Evolutionary conservation across 2,888 invertebrate genomes (phyloP).

Genomic region (Amphipyra berbera): DNA sequence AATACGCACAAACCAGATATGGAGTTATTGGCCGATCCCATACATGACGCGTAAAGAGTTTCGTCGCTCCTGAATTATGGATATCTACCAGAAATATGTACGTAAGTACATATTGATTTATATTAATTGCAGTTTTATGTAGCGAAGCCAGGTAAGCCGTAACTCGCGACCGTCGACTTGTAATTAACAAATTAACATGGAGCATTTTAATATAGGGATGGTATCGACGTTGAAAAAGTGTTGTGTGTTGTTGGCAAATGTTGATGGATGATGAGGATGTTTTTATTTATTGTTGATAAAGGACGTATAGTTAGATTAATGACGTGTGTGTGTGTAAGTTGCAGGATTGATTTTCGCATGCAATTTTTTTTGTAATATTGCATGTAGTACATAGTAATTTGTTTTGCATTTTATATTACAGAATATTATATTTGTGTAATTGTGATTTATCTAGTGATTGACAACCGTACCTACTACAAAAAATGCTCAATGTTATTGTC

Average conservation of each 20-base stretch:
- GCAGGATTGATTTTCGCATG: slow-evolving; percentile 5
- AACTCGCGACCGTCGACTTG: slow-evolving; percentile 47
- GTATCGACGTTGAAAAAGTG: slow-evolving; percentile 36
- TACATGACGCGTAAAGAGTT: slow-evolving; percentile 55
- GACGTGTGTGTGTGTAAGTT: slow-evolving; percentile 10
- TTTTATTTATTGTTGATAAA: slow-evolving; percentile 41
- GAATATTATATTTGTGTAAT: background rate
- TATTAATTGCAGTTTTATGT: slow-evolving; percentile 65
- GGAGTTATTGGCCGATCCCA: slow-evolving; percentile 55
- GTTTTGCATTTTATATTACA: background rate
- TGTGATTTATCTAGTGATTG: background rate
- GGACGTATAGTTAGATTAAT: slow-evolving; percentile 22
- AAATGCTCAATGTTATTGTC: no score
- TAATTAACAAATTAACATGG: slow-evolving; percentile 60
- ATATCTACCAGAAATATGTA: slow-evolving; percentile 44
- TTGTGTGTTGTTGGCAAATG: slow-evolving; percentile 22
- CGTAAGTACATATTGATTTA: slow-evolving; percentile 68
- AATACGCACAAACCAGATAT: slow-evolving; percentile 57
- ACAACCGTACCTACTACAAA: background rate
- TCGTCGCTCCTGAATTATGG: slow-evolving; percentile 75
- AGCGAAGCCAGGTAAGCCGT: slow-evolving; percentile 50
- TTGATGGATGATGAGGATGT: slow-evolving; percentile 34
- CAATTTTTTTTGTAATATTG: background rate
- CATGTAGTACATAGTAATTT: background rate
- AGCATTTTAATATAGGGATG: slow-evolving; percentile 48